Percentiles rank a stretch among this genome's conserved stretches.
These are phyloP conservation scores for Punctoribates punctum DNA, from an alignment of 2,888 invertebrate genomes.

Conservation along the genomic window DNA sequence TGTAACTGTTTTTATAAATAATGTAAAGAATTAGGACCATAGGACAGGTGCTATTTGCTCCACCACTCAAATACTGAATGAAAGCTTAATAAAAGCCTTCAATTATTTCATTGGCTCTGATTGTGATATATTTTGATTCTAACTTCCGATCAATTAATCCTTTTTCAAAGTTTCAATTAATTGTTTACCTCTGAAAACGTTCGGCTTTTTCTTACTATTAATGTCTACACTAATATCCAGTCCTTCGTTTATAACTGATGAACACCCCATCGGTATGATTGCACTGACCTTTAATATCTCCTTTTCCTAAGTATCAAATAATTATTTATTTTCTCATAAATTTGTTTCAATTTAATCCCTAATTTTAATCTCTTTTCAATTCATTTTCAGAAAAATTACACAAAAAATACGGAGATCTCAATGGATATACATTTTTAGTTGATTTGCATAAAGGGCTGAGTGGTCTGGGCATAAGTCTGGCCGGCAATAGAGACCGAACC, in stretches of 20 bases:
- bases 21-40: not conserved
- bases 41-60: constrained; percentile 19
- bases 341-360: not conserved
- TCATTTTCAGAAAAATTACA: constrained; percentile 94
- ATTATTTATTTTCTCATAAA: not conserved
- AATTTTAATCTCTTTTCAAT: constrained; percentile 51
- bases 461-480: constrained; percentile 83
- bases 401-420: constrained; percentile 82
- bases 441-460: constrained; percentile 70
- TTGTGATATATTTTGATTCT: constrained; percentile 12
- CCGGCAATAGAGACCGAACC: constrained; percentile 87
- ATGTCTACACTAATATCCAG: constrained; percentile 28
- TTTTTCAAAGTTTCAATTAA: constrained; percentile 14
- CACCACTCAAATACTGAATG: not conserved
- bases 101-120: not conserved
- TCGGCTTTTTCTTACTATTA: not conserved
- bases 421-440: constrained; percentile 64
- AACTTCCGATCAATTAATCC: constrained; percentile 6
- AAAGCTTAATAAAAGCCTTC: not conserved
- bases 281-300: not conserved
- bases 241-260: constrained; percentile 17
- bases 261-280: not conserved
- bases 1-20: constrained; percentile 8
- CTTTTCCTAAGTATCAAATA: not conserved
- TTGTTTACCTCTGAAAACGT: not conserved